Percentiles rank a stretch among this genome's conserved stretches.
These are phyloP conservation scores for Ibidorhyncha struthersii DNA, from an alignment of 2,113 vertebrate species.

Conservation along the genomic window DNA sequence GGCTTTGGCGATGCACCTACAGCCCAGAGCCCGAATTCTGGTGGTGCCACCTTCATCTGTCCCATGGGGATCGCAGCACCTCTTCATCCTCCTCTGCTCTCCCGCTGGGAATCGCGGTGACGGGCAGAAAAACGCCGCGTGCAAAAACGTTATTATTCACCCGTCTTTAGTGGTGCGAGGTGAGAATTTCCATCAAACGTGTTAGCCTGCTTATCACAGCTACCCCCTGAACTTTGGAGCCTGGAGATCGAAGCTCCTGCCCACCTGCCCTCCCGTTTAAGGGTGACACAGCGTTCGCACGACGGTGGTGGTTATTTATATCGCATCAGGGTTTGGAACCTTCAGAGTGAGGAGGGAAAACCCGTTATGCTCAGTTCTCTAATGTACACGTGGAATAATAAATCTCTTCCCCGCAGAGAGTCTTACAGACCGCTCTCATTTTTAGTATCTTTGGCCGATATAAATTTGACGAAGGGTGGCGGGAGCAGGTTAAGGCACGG, in stretches of 20 bases:
- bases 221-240: not conserved
- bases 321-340: not conserved
- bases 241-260: not conserved
- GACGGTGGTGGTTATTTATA: not conserved
- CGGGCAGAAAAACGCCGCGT: not conserved
- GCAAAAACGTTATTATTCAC: not conserved
- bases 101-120: not conserved
- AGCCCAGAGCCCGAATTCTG: not conserved
- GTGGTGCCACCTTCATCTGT: not conserved
- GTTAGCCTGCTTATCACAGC: not conserved
- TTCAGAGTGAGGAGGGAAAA: not conserved
- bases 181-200: not conserved
- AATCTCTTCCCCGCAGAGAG: not conserved
- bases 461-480: accelerated
- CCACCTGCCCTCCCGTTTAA: not conserved
- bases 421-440: not conserved
- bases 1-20: not conserved
- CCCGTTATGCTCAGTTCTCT: not conserved
- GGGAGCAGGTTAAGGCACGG: not conserved
- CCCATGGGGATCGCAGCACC: not conserved
- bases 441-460: not conserved
- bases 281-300: not conserved
- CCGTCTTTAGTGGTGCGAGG: not conserved
- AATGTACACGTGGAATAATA: not conserved
- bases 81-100: not conserved